A percentile compares a stretch with the other conserved stretches of the same genome.
These are phyloP conservation scores for Lithosia quadra DNA, from an alignment of 2,888 invertebrate genomes.

Conservation along the genomic window DNA sequence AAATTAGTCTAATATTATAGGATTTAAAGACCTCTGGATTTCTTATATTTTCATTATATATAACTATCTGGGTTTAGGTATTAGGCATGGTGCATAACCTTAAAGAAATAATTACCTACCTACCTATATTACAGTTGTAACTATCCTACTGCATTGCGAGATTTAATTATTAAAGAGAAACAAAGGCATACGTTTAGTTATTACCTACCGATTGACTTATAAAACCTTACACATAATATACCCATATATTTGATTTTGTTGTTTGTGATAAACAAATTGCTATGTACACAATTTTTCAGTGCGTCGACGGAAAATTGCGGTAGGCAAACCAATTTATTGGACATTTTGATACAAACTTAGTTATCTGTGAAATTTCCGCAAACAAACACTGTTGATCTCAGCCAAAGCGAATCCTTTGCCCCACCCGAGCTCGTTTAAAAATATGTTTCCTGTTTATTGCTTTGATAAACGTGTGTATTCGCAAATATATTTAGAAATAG, in stretches of 20 bases:
- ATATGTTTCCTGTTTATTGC: background rate
- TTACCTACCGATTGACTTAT: background rate
- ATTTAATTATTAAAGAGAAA: background rate
- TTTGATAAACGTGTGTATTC: background rate
- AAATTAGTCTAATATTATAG: no score
- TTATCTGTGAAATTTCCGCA: conserved; percentile 34
- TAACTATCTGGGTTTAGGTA: no score
- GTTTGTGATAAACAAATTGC: conserved; percentile 11
- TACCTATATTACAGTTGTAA: no score
- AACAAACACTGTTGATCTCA: background rate
- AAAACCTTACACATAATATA: background rate
- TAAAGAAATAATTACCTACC: no score
- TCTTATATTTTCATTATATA: no score
- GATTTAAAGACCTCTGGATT: no score
- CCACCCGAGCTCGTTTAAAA: background rate
- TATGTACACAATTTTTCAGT: conserved; percentile 53
- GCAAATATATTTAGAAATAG: background rate
- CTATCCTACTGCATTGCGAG: no score
- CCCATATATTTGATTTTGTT: background rate
- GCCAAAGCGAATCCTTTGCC: conserved; percentile 1
- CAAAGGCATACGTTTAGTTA: background rate
- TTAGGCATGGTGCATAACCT: no score
- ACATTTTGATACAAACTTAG: conserved; percentile 49
- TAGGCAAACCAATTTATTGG: conserved; percentile 22
- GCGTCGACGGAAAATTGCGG: background rate